A percentile compares a stretch with the other conserved stretches of the same genome.
These are phyloP conservation scores for Battus philenor DNA, from an alignment of 1,140 invertebrate species.

Conservation along the genomic window DNA sequence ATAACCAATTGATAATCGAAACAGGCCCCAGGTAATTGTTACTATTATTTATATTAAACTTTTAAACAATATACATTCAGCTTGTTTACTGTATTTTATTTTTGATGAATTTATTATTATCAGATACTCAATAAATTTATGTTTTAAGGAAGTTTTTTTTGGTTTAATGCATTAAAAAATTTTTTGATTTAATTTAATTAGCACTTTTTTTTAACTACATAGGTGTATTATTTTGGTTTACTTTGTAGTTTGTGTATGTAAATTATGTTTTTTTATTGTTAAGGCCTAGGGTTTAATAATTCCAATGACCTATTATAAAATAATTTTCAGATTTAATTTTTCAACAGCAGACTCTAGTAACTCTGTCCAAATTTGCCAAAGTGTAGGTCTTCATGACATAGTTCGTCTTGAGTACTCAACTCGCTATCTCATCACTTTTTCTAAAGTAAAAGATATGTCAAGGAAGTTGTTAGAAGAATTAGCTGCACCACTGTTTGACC, in stretches of 20 bases:
- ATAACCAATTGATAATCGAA: constrained; percentile 80
- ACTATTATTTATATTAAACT: no score
- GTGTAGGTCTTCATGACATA: constrained; percentile 85
- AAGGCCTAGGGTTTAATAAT: not conserved
- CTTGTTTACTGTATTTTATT: no score
- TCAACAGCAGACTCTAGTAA: constrained; percentile 96
- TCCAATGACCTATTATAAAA: not conserved
- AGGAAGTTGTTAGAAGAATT: constrained; percentile 73
- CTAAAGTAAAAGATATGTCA: constrained; percentile 55
- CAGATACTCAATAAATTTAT: no score
- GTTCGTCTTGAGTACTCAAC: constrained; percentile 88
- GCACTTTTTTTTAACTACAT: not conserved
- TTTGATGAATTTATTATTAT: no score
- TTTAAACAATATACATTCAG: no score
- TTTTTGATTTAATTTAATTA: constrained; percentile 15
- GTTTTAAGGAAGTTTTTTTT: no score
- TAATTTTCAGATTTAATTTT: constrained; percentile 94
- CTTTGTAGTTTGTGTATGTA: no score
- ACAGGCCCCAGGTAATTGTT: constrained; percentile 84
- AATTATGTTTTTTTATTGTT: constrained; percentile 1
- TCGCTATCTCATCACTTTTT: constrained; percentile 84
- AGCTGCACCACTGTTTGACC: constrained; percentile 83
- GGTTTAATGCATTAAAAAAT: no score
- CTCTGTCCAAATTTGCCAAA: constrained; percentile 94
- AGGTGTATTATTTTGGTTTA: constrained; percentile 1